These are phyloP conservation scores for Ailuropoda melanoleuca DNA, from an alignment of 2,113 vertebrate species.

Conservation along the genomic window DNA sequence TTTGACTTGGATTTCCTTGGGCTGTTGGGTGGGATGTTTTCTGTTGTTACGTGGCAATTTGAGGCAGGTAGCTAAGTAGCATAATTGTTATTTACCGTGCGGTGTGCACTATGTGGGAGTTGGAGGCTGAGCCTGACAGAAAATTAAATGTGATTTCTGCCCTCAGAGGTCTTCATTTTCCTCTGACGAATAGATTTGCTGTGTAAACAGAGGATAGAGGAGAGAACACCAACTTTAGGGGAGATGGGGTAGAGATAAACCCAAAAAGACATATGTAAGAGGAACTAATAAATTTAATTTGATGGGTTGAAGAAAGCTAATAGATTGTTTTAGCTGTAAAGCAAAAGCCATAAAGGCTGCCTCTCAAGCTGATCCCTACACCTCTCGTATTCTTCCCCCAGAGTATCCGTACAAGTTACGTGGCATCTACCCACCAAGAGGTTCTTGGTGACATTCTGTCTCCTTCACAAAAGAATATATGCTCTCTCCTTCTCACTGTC, in stretches of 20 bases:
- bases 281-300: conserved; percentile 10
- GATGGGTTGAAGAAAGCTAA: not conserved
- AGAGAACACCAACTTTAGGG: not conserved
- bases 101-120: conserved; percentile 36
- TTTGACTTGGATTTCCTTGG: conserved; percentile 60
- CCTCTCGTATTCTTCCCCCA: not conserved
- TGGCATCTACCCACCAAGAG: not conserved
- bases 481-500: not conserved
- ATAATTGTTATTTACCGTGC: conserved; percentile 67
- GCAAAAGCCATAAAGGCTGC: not conserved
- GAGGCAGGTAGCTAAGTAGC: conserved; percentile 60
- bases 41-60: conserved; percentile 56
- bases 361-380: not conserved
- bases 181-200: conserved; percentile 58
- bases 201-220: conserved; percentile 66
- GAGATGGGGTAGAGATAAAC: not conserved
- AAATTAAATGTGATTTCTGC: conserved; percentile 72
- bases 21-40: conserved; percentile 51
- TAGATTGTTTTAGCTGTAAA: not conserved
- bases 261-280: not conserved
- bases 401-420: not conserved
- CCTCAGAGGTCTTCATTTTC: conserved; percentile 62
- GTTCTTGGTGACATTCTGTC: conserved; percentile 42
- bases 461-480: not conserved
- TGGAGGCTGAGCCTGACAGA: conserved; percentile 45